Percentiles rank a stretch among this genome's conserved stretches.
Conservation (phyloP, 2,797 vertebrate species). For the Betta splendens region DNA sequence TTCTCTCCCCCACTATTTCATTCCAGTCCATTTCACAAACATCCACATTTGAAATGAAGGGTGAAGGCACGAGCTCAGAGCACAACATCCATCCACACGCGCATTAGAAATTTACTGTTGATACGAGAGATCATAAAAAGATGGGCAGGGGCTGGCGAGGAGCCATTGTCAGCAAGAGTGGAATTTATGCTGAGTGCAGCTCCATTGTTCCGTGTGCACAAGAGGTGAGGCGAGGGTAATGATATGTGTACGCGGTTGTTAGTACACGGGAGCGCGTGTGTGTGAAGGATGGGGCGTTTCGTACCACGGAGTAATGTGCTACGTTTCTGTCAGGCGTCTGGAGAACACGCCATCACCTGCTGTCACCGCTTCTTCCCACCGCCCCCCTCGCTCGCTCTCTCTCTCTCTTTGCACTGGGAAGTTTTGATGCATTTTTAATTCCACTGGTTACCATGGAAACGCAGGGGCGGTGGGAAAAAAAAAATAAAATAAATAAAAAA, state of each 20-base stretch:
- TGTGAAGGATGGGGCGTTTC: constrained; percentile 37
- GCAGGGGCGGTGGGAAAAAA: constrained; percentile 11
- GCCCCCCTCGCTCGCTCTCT: no score
- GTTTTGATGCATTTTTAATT: constrained; percentile 80
- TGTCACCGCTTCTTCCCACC: constrained; percentile 56
- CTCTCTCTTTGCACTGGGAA: constrained; percentile 57
- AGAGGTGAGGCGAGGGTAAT: constrained; percentile 55
- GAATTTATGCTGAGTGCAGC: constrained; percentile 70
- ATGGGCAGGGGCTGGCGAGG: constrained; percentile 54
- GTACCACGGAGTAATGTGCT: constrained; percentile 52
- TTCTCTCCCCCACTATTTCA: constrained; percentile 59
- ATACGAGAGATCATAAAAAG: constrained; percentile 68
- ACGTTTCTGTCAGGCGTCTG: constrained; percentile 61
- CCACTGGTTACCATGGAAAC: constrained; percentile 74
- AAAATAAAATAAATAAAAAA: no score
- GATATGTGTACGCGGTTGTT: constrained; percentile 56
- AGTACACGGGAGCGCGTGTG: constrained; percentile 28
- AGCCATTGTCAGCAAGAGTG: constrained; percentile 71
- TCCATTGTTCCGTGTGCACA: constrained; percentile 64
- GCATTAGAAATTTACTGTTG: constrained; percentile 62
- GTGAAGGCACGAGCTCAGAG: constrained; percentile 60
- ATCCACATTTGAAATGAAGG: constrained; percentile 74
- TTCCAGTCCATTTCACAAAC: constrained; percentile 83
- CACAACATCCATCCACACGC: constrained; percentile 69
- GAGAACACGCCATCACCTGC: constrained; percentile 45